A percentile compares a stretch with the other conserved stretches of the same genome.
Evolutionary conservation across 2,113 vertebrate species (phyloP).

Genomic region (Brienomyrus brachyistius): DNA sequence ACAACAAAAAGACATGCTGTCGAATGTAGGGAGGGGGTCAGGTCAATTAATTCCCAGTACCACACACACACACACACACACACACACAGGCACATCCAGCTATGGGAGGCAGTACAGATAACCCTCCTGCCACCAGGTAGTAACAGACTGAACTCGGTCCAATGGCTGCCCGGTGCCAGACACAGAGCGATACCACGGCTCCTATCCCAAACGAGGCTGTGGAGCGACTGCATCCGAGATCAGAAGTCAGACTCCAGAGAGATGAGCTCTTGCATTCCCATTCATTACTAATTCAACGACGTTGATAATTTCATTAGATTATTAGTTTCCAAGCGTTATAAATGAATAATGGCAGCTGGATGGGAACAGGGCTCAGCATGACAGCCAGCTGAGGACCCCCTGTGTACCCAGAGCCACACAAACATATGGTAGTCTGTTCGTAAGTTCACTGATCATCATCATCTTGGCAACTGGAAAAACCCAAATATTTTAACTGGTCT

Average conservation of each 20-base stretch:
- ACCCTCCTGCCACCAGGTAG: conserved; percentile 23
- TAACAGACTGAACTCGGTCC: conserved; percentile 77
- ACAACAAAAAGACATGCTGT: neutral
- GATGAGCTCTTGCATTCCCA: conserved; percentile 86
- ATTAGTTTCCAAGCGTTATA: conserved; percentile 61
- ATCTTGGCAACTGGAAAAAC: conserved; percentile 49
- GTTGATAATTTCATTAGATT: conserved; percentile 98
- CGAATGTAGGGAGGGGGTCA: neutral
- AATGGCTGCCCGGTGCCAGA: conserved; percentile 64
- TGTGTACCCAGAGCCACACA: neutral
- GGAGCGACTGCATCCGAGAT: conserved; percentile 89
- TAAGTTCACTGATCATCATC: conserved; percentile 73
- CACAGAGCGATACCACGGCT: conserved; percentile 62
- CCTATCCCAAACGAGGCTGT: conserved; percentile 71
- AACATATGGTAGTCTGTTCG: conserved; percentile 71
- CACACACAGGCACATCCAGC: conserved; percentile 17
- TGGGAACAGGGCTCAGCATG: conserved; percentile 69
- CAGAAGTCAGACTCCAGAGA: conserved; percentile 62
- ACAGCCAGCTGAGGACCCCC: neutral
- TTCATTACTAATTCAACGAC: conserved; percentile 99
- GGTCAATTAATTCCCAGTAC: conserved; percentile 50
- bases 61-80: conserved; percentile 5
- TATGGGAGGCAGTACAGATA: conserved; percentile 8
- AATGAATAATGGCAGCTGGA: conserved; percentile 83
- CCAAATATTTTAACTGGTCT: neutral